Conservation (phyloP, 2,113 vertebrate species). For the Chaenogobius annularis region DNA sequence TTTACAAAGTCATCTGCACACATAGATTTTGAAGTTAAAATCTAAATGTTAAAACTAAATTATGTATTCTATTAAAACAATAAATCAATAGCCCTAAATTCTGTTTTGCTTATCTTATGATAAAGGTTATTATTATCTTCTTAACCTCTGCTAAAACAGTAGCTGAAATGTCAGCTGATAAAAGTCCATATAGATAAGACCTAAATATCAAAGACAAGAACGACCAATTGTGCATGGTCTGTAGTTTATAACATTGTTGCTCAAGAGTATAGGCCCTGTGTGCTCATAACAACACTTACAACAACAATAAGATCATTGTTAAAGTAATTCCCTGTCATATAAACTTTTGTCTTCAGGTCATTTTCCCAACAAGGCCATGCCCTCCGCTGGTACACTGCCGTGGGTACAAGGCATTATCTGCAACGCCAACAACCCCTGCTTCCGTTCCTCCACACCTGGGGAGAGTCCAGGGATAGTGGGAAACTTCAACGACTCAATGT, state of each 20-base stretch:
- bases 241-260: not conserved
- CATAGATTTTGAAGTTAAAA: not conserved
- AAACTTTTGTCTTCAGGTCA: conserved; percentile 80
- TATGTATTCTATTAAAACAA: not conserved
- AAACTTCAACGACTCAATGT: conserved; percentile 98
- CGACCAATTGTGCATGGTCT: not conserved
- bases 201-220: not conserved
- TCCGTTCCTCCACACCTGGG: conserved; percentile 93
- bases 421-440: conserved; percentile 98
- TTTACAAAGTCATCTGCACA: conserved; percentile 9
- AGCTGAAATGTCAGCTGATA: conserved; percentile 17
- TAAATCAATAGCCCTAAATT: not conserved
- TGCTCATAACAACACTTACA: not conserved
- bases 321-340: not conserved
- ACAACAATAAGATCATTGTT: not conserved
- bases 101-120: conserved; percentile 22
- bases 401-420: conserved; percentile 99
- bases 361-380: conserved; percentile 99
- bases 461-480: conserved; percentile 90
- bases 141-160: conserved; percentile 18
- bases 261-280: not conserved
- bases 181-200: conserved; percentile 32
- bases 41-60: not conserved
- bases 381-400: conserved; percentile 93
- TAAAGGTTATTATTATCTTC: not conserved